A percentile compares a stretch with the other conserved stretches of the same genome.
Evolutionary conservation across 2,797 vertebrate genomes (phyloP).

Genomic region (Gastrophryne carolinensis): DNA sequence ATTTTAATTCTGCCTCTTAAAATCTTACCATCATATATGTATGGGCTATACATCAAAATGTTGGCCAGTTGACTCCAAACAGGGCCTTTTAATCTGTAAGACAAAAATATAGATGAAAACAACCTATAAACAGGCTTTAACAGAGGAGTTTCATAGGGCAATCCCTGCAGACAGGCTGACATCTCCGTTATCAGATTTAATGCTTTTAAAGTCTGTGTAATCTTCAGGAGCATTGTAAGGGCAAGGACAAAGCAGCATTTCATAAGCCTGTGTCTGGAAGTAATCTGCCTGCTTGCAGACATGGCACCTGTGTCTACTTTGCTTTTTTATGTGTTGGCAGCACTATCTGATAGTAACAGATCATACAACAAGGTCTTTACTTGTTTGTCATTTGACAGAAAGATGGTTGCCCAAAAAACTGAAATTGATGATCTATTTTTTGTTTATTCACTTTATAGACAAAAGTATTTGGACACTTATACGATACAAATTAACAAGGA

Average conservation of each 20-base stretch:
- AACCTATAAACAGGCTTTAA: not conserved
- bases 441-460: too few species aligned
- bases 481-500: too few species aligned
- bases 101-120: not conserved
- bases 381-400: too few species aligned
- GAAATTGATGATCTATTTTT: too few species aligned
- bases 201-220: conserved; percentile 40
- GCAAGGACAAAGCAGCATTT: conserved; percentile 37
- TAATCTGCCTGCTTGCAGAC: conserved; percentile 21
- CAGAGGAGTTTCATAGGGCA: conserved; percentile 31
- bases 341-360: not conserved
- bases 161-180: conserved; percentile 44
- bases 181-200: conserved; percentile 40
- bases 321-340: not conserved
- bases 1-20: too few species aligned
- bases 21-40: too few species aligned
- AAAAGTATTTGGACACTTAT: too few species aligned
- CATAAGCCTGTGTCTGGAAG: conserved; percentile 13
- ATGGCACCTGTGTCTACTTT: not conserved
- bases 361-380: not conserved
- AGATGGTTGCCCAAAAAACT: too few species aligned
- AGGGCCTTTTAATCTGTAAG: not conserved
- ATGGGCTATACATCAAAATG: too few species aligned
- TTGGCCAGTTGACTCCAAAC: too few species aligned
- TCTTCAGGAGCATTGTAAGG: conserved; percentile 43